Conservation (phyloP, 2,797 vertebrate species). For the Tokudaia tokunoshimensis region DNA sequence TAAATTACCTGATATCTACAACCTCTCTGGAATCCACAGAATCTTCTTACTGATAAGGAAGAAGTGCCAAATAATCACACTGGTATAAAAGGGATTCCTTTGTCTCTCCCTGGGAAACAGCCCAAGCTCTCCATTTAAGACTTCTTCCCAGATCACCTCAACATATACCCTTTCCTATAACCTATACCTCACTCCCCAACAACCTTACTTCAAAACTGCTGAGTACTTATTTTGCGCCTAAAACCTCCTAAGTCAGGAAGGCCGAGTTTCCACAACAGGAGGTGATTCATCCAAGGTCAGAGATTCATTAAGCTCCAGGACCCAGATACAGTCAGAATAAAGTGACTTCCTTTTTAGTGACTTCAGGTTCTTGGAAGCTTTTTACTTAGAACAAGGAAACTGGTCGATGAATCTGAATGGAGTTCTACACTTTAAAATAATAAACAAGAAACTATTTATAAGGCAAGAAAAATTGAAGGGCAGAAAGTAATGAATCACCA, state of each 20-base stretch:
- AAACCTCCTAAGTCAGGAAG: not conserved
- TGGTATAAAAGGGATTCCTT: not conserved
- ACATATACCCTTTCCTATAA: not conserved
- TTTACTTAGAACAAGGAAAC: conserved; percentile 57
- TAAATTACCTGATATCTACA: not conserved
- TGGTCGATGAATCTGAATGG: conserved; percentile 67
- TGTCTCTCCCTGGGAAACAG: not conserved
- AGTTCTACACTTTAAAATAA: conserved; percentile 73
- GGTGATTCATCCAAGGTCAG: not conserved
- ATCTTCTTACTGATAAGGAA: not conserved
- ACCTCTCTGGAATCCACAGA: not conserved
- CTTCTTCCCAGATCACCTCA: not conserved
- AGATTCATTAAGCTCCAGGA: not conserved
- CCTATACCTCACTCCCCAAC: not conserved
- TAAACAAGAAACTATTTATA: conserved; percentile 80
- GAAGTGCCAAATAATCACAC: not conserved
- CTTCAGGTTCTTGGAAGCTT: conserved; percentile 54
- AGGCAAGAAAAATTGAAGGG: conserved; percentile 81
- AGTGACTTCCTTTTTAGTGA: conserved; percentile 44
- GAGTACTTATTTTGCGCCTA: not conserved
- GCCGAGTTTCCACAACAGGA: conserved; percentile 10
- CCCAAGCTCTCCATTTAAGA: not conserved
- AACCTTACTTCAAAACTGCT: not conserved
- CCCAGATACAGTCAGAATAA: conserved; percentile 32
- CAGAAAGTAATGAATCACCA: conserved; percentile 83